phyloP scores from a whole-genome alignment of 2,113 vertebrate genomes.

The Catharus fuscescens region DNA sequence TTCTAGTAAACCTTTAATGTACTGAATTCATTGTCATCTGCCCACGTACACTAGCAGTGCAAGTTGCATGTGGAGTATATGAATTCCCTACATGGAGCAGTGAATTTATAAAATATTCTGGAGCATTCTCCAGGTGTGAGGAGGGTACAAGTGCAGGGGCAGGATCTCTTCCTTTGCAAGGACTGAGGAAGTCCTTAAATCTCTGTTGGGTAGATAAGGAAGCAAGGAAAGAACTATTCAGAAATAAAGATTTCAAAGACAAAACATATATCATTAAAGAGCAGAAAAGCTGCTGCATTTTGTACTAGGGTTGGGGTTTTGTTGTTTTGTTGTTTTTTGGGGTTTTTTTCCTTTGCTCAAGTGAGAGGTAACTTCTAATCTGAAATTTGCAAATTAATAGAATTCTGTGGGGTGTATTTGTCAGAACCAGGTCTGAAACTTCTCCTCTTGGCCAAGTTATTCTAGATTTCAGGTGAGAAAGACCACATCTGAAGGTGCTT shows the following conservation, averaged over 20 bases:
- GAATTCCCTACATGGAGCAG: not conserved
- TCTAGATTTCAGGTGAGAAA: not conserved
- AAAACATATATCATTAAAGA: not conserved
- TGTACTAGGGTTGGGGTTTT: rapidly evolving
- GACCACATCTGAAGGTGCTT: not conserved
- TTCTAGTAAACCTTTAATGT: not conserved
- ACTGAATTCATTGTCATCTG: not conserved
- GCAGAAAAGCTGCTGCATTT: not conserved
- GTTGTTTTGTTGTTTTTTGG: no score
- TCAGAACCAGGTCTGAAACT: not conserved
- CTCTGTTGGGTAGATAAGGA: not conserved
- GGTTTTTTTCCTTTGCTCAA: not conserved
- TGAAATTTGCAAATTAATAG: not conserved
- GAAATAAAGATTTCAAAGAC: not conserved
- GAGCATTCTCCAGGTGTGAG: not conserved
- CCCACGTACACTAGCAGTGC: not conserved
- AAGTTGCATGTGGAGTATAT: not conserved
- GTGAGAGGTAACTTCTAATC: not conserved
- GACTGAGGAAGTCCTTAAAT: not conserved
- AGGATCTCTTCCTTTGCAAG: not conserved
- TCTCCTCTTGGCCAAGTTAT: not conserved
- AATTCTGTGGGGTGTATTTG: not conserved
- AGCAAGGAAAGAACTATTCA: not conserved
- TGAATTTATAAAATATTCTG: not conserved
- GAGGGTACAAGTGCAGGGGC: not conserved